These are phyloP conservation scores for Philhelius pedissequus DNA, from an alignment of 2,888 invertebrate species.

Conservation along the genomic window DNA sequence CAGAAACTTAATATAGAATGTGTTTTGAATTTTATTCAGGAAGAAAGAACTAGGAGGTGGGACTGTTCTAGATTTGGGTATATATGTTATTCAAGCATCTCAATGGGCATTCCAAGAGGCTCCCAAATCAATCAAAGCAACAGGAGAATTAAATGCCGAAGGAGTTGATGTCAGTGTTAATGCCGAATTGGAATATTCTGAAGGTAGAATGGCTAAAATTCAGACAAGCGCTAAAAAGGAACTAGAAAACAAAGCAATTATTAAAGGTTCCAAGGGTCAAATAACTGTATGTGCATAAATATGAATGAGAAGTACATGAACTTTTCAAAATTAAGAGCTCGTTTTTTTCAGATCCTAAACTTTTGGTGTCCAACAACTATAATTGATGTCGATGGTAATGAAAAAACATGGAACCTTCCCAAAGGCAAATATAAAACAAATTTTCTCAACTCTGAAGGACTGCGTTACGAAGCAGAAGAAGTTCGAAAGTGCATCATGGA, in stretches of 20 bases:
- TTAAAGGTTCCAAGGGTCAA: slow-evolving; percentile 77
- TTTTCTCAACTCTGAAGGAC: slow-evolving; percentile 86
- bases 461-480: slow-evolving; percentile 89
- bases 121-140: slow-evolving; percentile 84
- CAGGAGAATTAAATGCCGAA: slow-evolving; percentile 84
- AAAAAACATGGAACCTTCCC: slow-evolving; percentile 84
- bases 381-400: slow-evolving; percentile 83
- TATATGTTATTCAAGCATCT: slow-evolving; percentile 88
- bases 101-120: slow-evolving; percentile 85
- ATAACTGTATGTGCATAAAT: slow-evolving; percentile 73
- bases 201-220: slow-evolving; percentile 74
- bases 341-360: slow-evolving; percentile 77
- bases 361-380: slow-evolving; percentile 88
- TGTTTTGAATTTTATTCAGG: slow-evolving; percentile 74
- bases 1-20: not conserved
- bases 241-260: slow-evolving; percentile 74
- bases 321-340: not conserved
- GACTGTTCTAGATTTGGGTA: slow-evolving; percentile 87
- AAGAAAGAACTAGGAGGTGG: slow-evolving; percentile 88
- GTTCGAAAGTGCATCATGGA: slow-evolving; percentile 85
- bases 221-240: slow-evolving; percentile 71
- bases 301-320: not conserved
- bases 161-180: slow-evolving; percentile 82
- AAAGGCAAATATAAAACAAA: slow-evolving; percentile 82
- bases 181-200: slow-evolving; percentile 74